Evolutionary conservation across 2,113 vertebrate genomes (phyloP), one percentile per base, ranked within the genome.

Genomic region (Ancistrus triradiatus): DNA sequence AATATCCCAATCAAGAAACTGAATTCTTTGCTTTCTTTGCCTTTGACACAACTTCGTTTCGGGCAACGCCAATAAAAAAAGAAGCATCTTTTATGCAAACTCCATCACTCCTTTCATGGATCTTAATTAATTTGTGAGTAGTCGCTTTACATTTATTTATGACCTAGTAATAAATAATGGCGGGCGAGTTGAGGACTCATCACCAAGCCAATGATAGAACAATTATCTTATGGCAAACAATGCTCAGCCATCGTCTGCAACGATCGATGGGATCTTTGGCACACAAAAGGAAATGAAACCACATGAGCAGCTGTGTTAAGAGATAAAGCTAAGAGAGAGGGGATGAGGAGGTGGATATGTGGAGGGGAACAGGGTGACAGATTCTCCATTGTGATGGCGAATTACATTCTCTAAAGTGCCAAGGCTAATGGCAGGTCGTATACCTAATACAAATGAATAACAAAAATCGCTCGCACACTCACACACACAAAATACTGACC

Each of bases 161-260:
- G 73, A 75, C 77, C 73, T 79, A 79, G 81, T 77, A 81, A 80
- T 82, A 83, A 85, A 37, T 50, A 66, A 50, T 53, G 66, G 47
- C 60, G 63, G 38, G 50, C 59, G 21, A 46, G 50, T 53, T 57
- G 58, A 69, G 74, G 59, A 21, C 75, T 77, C 79, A 81, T 81
- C 79, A 78, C 68, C 27, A 60, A 42, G 8, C 60, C 78, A 78
- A 76, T 78, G 74, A 86, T 82, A 70, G 67, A 70, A 80, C 77
- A 83, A 84, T 87, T 83, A 86, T 82, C 80, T 76, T 76, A 77
- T 60, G 55, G 81, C 77, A 84, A 84, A 82, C 74, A 83, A 73
- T 52, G 56, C 75, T 70, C 67, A 53, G 68, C 72, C 67, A 73
- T 82, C 70, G 65, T 76, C 72, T 77, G 74, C 74, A 64, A 56